These are phyloP conservation scores for Daboia siamensis DNA, from an alignment of 2,113 vertebrate species.

Conservation along the genomic window DNA sequence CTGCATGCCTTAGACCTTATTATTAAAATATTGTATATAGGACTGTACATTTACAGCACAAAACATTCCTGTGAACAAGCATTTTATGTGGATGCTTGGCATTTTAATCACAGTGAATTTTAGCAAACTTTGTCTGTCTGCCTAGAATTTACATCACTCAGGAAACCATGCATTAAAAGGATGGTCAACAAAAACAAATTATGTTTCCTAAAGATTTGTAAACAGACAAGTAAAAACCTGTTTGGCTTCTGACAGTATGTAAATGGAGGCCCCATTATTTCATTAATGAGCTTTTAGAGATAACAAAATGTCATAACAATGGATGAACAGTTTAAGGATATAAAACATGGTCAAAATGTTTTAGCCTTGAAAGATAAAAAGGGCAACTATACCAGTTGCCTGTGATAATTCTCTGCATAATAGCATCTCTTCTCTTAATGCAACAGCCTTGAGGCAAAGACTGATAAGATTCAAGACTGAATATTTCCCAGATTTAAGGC, in stretches of 20 bases:
- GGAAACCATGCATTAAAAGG: background rate
- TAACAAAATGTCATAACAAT: conserved; percentile 33
- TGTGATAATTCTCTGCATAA: conserved; percentile 33
- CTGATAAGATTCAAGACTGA: background rate
- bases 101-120: background rate
- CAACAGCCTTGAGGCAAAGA: conserved; percentile 19
- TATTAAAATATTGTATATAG: background rate
- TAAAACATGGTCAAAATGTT: conserved; percentile 22
- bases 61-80: background rate
- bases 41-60: background rate
- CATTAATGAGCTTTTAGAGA: conserved; percentile 38
- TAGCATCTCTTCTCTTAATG: conserved; percentile 7
- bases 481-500: conserved; percentile 17
- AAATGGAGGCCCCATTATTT: conserved; percentile 36
- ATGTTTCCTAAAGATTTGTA: conserved; percentile 11
- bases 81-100: background rate
- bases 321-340: conserved; percentile 42
- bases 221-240: background rate
- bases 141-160: background rate
- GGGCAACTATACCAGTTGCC: conserved; percentile 24
- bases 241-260: background rate
- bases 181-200: background rate
- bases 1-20: background rate
- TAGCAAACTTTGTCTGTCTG: background rate
- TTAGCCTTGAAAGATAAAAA: conserved; percentile 48